Conservation (phyloP, 2,888 invertebrate species). For the Hemithea aestivaria region DNA sequence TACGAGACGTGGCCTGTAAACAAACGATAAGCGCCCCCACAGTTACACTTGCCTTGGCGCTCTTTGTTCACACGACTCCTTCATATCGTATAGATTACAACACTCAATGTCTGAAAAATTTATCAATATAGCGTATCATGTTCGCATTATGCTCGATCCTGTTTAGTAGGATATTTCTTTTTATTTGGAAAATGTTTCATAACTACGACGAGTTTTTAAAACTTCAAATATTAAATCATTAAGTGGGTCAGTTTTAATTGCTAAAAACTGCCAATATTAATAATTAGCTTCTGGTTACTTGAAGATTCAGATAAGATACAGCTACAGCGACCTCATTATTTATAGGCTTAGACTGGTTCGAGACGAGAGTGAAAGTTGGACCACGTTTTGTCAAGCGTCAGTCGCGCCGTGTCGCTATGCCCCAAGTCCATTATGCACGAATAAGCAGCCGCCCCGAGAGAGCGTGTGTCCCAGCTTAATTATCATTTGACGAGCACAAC, state of each 20-base stretch:
- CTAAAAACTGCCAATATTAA: background rate
- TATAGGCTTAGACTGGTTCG: conserved; percentile 55
- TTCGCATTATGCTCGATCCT: conserved; percentile 28
- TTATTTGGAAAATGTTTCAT: too few species aligned
- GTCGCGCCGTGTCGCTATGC: conserved; percentile 58
- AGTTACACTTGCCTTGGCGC: too few species aligned
- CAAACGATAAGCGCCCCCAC: conserved; percentile 53
- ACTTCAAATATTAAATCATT: too few species aligned
- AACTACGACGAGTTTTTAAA: too few species aligned
- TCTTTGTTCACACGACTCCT: conserved; percentile 57
- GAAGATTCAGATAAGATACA: conserved; percentile 19
- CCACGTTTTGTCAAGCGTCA: conserved; percentile 74
- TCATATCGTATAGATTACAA: conserved; percentile 41
- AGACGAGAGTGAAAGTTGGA: conserved; percentile 72
- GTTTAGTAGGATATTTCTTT: too few species aligned
- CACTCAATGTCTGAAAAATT: conserved; percentile 43
- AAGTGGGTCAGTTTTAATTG: too few species aligned
- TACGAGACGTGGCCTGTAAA: conserved; percentile 52
- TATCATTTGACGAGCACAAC: conserved; percentile 34
- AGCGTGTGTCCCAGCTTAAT: conserved; percentile 70
- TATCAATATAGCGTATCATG: conserved; percentile 40
- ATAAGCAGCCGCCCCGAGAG: conserved; percentile 76
- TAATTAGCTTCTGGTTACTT: conserved; percentile 1
- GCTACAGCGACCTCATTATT: conserved; percentile 40
- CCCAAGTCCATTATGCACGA: conserved; percentile 76